phyloP scores from a whole-genome alignment of 2,888 invertebrate species.

The Unio pictorum region DNA sequence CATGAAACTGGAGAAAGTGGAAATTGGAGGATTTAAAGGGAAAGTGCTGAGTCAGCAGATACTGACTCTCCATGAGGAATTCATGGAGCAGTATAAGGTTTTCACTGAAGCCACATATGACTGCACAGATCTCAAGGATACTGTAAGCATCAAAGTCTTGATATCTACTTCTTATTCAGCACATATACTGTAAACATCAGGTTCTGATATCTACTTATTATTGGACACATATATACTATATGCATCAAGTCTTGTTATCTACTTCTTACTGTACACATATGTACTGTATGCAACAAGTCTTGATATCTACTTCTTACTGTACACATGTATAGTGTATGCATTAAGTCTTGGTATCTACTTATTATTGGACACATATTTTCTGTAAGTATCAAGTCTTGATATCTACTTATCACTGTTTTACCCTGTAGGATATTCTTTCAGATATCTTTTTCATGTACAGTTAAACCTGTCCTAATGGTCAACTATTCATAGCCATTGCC shows the following conservation, averaged over 20 bases:
- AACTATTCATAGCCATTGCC: too few relatives aligned
- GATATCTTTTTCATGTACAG: too few relatives aligned
- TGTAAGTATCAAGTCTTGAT: constrained; percentile 68
- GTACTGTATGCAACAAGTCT: too few relatives aligned
- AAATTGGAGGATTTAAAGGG: constrained; percentile 83
- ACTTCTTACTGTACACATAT: too few relatives aligned
- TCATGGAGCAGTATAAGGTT: constrained; percentile 69
- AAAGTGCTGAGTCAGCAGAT: constrained; percentile 70
- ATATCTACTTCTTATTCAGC: constrained; percentile 4
- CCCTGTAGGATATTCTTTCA: too few relatives aligned
- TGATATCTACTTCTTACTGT: too few relatives aligned
- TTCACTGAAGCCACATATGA: constrained; percentile 71
- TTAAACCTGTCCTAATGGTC: too few relatives aligned
- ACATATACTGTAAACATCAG: constrained; percentile 49
- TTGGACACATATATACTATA: constrained; percentile 42
- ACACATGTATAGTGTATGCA: constrained; percentile 32
- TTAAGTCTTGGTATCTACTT: constrained; percentile 70
- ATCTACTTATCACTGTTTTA: constrained; percentile 62
- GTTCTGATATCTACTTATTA: constrained; percentile 5
- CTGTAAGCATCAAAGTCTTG: constrained; percentile 66
- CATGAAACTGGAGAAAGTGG: constrained; percentile 94
- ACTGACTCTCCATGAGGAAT: constrained; percentile 70
- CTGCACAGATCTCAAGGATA: constrained; percentile 66
- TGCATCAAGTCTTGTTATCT: constrained; percentile 59
- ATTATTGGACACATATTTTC: constrained; percentile 63